Base-by-base conservation (phyloP, 2,888 invertebrate genomes). In the Xylota segnis region DNA sequence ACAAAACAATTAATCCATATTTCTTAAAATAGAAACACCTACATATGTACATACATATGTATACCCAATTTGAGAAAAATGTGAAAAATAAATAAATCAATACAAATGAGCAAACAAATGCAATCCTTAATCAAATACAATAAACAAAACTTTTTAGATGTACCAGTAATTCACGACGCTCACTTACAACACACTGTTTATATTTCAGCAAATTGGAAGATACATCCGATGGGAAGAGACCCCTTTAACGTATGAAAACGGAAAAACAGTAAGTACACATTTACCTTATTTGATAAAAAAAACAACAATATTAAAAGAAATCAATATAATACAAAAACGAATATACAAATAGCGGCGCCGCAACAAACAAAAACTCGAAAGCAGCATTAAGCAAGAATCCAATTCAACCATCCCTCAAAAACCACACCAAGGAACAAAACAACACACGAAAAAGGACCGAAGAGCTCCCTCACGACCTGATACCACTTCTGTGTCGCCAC, bases 181-280 rank as follows among this genome's bases (percentile, higher is more conserved):
- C n/a, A n/a, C n/a, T n/a, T n/a, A n/a, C n/a, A n/a, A n/a, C n/a
- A n/a, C n/a, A n/a, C 40, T 61, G n/a, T 78, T 72, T n/a, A n/a
- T 14, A 32, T 90, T 89, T 0, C 75, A 92, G 91, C 89, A 91
- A 90, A 90, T 90, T 79, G 91, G 90, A 4, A 89, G 89, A 29
- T 91, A 91, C 37, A 89, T 91, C 72, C 89, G 90, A 14, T 89
- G 90, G 0, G 92, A 91, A 79, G 91, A 92, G 76, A 89, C 89
- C 9, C 88, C 91, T 29, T 87, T 91, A 23, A 89, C 89, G 66
- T 89, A 91, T 6, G 90, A 91, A 59, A 89, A 90, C 68, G 72
- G 88, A 6, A 90, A 88, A 84, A 89, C 90, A 88, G 91, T 92
- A 87, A 92, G 91, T 89, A 75, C 23, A 29, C 1, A 58, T 58